Conservation (phyloP, 2,888 invertebrate genomes). For the Parnassius mnemosyne region DNA sequence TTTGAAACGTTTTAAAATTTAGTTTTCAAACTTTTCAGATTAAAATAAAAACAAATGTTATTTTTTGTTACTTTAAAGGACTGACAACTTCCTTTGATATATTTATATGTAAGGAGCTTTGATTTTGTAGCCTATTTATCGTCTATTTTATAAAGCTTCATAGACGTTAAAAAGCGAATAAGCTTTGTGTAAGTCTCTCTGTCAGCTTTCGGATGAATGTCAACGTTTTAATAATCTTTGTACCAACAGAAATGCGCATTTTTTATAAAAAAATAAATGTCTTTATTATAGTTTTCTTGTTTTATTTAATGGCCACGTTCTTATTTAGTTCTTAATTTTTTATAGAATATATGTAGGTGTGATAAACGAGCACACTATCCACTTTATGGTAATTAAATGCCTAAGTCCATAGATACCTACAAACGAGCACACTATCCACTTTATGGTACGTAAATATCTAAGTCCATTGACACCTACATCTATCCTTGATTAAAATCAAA, state of each 20-base stretch:
- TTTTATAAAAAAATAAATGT: conserved; percentile 72
- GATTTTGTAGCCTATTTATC: conserved; percentile 11
- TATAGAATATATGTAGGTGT: conserved; percentile 22
- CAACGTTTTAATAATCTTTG: conserved; percentile 44
- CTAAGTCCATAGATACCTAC: too few species aligned
- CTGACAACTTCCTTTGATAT: background rate
- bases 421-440: too few species aligned
- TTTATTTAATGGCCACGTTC: conserved; percentile 37
- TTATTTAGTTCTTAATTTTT: background rate
- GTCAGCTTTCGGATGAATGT: conserved; percentile 53
- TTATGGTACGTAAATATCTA: too few species aligned
- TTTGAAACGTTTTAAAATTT: too few species aligned
- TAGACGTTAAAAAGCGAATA: conserved; percentile 47
- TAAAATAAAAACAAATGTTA: too few species aligned
- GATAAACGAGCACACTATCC: too few species aligned
- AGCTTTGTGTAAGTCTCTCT: conserved; percentile 45
- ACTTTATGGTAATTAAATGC: too few species aligned
- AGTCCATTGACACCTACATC: too few species aligned
- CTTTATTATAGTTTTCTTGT: conserved; percentile 43
- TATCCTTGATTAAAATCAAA: too few species aligned
- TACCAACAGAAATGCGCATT: conserved; percentile 59
- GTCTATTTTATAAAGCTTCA: conserved; percentile 35
- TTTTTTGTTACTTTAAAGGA: too few species aligned
- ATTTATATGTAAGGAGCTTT: conserved; percentile 4
- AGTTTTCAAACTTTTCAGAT: too few species aligned